Conservation (phyloP, 1,140 invertebrate species). For the Heliconius hewitsoni region DNA sequence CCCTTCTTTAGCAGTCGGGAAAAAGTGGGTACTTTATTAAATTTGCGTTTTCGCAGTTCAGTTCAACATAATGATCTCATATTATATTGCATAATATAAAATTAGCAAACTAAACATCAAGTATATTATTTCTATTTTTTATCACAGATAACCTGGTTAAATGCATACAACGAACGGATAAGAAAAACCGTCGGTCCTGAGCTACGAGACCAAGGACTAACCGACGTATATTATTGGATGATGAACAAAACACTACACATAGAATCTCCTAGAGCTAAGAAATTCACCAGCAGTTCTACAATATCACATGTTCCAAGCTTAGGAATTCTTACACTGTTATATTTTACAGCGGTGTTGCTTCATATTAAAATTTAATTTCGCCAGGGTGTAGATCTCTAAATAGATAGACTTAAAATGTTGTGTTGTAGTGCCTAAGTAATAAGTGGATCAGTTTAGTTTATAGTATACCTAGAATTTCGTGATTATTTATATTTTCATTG, state of each 20-base stretch:
- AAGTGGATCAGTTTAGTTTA: too few species aligned
- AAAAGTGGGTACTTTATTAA: background rate
- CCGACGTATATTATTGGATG: constrained; percentile 90
- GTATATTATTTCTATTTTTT: constrained; percentile 34
- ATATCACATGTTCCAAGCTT: background rate
- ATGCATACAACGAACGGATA: constrained; percentile 89
- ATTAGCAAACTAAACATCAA: background rate
- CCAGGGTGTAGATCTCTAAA: background rate
- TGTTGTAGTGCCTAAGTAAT: too few species aligned
- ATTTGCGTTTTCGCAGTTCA: background rate
- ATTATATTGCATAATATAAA: too few species aligned
- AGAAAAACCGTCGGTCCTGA: constrained; percentile 86
- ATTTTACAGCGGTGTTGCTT: background rate
- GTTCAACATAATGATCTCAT: background rate
- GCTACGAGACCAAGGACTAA: constrained; percentile 85
- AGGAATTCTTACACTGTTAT: background rate
- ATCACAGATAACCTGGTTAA: constrained; percentile 88
- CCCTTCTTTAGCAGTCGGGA: too few species aligned
- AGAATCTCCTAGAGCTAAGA: constrained; percentile 55
- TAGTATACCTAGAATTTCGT: too few species aligned
- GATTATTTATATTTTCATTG: too few species aligned
- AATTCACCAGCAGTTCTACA: constrained; percentile 33
- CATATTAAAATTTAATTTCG: background rate
- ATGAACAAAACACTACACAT: constrained; percentile 88
- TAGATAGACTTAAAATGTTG: too few species aligned